A percentile compares a stretch with the other conserved stretches of the same genome.
Evolutionary conservation across 2,113 vertebrate species (phyloP).

Genomic region (Saiga tatarica): DNA sequence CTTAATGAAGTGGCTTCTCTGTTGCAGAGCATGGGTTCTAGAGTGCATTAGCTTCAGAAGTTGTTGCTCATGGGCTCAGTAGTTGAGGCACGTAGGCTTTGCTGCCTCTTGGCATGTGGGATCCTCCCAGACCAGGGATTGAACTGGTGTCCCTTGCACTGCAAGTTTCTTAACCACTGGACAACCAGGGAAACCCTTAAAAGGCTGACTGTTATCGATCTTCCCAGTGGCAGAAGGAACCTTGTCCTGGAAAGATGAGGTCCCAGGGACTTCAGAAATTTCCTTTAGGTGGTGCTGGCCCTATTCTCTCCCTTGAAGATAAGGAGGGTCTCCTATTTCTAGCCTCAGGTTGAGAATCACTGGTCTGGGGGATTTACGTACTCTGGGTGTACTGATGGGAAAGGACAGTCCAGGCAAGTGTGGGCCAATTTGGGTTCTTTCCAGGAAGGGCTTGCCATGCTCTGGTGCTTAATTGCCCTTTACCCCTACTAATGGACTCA

Average conservation of each 20-base stretch:
- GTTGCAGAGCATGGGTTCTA: background rate
- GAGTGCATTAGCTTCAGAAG: background rate
- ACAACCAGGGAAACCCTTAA: background rate
- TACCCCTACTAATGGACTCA: background rate
- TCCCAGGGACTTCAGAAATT: background rate
- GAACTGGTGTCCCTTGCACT: background rate
- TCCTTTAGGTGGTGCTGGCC: background rate
- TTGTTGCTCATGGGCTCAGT: background rate
- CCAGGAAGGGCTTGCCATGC: background rate
- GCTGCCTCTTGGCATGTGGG: background rate
- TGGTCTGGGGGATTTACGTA: background rate
- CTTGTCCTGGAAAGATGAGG: background rate
- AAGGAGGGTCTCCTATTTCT: background rate
- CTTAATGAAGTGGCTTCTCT: background rate
- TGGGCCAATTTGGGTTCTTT: background rate
- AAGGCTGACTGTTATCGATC: background rate
- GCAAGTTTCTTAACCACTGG: background rate
- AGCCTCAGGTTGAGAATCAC: background rate
- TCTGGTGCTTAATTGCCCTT: background rate
- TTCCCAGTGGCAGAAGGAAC: background rate
- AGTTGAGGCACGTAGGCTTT: background rate
- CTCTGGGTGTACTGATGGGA: fast-evolving
- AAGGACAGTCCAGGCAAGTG: background rate
- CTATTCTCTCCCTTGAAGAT: background rate
- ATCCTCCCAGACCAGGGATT: background rate